These are phyloP conservation scores for Enteromius mattozi DNA, from an alignment of 2,797 vertebrate species.

Conservation along the genomic window DNA sequence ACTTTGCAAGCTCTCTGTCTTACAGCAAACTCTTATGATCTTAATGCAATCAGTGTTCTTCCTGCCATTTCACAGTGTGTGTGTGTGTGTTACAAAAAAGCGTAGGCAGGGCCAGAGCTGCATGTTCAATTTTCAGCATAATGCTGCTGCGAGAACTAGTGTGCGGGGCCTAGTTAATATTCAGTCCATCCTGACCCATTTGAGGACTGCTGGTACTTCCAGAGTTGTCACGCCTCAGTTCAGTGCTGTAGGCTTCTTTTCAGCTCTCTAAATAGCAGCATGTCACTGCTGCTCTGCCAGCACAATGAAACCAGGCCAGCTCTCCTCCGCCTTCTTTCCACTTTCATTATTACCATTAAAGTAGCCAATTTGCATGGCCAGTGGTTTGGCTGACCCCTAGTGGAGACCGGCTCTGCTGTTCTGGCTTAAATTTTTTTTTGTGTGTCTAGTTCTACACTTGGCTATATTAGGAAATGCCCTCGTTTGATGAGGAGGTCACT, in stretches of 20 bases:
- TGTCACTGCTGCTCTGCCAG: constrained; percentile 55
- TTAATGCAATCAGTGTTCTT: constrained; percentile 52
- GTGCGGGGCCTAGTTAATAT: constrained; percentile 59
- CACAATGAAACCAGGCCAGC: constrained; percentile 61
- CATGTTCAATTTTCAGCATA: constrained; percentile 33
- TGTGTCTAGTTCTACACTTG: background rate
- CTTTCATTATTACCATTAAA: constrained; percentile 59
- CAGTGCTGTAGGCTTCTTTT: constrained; percentile 66
- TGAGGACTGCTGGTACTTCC: constrained; percentile 57
- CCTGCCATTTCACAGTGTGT: constrained; percentile 28
- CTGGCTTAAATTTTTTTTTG: constrained; percentile 8
- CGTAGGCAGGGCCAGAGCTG: constrained; percentile 17
- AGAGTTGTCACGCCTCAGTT: constrained; percentile 62
- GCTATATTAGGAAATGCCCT: constrained; percentile 39
- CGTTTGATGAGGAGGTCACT: constrained; percentile 47
- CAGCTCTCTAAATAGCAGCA: constrained; percentile 66
- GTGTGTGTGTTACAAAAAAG: constrained; percentile 19
- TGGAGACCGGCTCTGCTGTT: constrained; percentile 13
- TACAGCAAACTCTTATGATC: constrained; percentile 33
- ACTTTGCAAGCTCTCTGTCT: constrained; percentile 4
- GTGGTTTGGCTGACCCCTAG: constrained; percentile 52
- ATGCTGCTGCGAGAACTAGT: constrained; percentile 29
- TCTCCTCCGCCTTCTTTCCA: constrained; percentile 50
- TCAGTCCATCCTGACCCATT: constrained; percentile 62
- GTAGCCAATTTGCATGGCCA: constrained; percentile 54